Conservation (phyloP, 2,797 vertebrate species). For the Holocentrus rufus region DNA sequence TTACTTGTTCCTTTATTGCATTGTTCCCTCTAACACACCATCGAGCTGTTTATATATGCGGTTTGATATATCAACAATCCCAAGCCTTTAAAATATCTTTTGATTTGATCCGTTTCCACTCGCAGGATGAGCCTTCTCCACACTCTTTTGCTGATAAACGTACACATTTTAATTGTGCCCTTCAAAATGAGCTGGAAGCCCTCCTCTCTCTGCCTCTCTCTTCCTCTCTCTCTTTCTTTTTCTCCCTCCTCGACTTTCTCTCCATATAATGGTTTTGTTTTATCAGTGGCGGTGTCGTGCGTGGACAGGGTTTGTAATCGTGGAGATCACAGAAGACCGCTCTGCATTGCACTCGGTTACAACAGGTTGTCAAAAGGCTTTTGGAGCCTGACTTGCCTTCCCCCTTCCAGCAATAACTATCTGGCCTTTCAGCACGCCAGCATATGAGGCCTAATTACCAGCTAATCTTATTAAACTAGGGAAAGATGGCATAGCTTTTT, state of each 20-base stretch:
- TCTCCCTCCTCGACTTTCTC: slow-evolving; percentile 57
- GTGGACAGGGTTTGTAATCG: slow-evolving; percentile 74
- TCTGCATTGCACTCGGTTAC: slow-evolving; percentile 75
- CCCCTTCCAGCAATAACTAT: slow-evolving; percentile 50
- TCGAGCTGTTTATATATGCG: slow-evolving; percentile 25
- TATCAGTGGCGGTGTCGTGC: slow-evolving; percentile 66
- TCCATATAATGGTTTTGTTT: slow-evolving; percentile 69
- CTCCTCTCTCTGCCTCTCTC: slow-evolving; percentile 23
- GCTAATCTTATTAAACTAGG: slow-evolving; percentile 53
- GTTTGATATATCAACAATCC: background rate
- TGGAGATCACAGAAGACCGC: slow-evolving; percentile 73
- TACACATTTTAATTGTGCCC: slow-evolving; percentile 62
- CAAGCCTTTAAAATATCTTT: slow-evolving; percentile 4
- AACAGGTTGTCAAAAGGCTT: slow-evolving; percentile 76
- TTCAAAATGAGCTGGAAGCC: slow-evolving; percentile 59
- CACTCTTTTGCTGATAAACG: slow-evolving; percentile 35
- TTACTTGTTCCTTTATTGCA: slow-evolving; percentile 1
- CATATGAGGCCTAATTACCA: slow-evolving; percentile 61
- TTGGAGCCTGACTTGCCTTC: slow-evolving; percentile 46
- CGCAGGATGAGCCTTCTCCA: slow-evolving; percentile 19
- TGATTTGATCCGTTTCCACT: slow-evolving; percentile 1
- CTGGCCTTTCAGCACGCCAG: slow-evolving; percentile 51
- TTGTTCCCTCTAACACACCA: background rate
- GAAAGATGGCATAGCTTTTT: slow-evolving; percentile 40
- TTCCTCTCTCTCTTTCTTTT: slow-evolving; percentile 32